Conservation (phyloP, 2,113 vertebrate genomes). For the Microtus montanus region DNA sequence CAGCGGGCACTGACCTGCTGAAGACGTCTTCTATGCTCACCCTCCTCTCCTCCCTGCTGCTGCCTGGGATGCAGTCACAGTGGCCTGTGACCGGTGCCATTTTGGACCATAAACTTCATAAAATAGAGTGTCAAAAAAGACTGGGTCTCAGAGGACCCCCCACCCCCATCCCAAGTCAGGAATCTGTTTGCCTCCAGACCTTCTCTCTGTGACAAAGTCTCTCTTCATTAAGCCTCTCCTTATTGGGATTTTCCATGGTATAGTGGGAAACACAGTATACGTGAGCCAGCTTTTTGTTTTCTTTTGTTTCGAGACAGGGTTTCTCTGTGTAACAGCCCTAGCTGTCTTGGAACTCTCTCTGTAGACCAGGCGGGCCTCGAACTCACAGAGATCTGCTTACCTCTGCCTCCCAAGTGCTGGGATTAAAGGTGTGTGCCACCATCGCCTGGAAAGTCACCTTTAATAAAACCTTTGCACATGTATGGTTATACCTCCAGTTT, state of each 20-base stretch:
- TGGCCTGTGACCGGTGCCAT: background rate
- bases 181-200: background rate
- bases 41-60: background rate
- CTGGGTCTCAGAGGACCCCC: background rate
- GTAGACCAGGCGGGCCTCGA: no score
- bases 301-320: no score
- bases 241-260: background rate
- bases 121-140: background rate
- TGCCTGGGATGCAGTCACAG: background rate
- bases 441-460: background rate
- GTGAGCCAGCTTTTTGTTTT: no score
- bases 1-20: background rate
- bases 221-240: background rate
- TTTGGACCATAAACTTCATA: background rate
- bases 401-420: no score
- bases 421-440: no score
- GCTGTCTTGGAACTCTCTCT: no score
- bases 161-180: background rate
- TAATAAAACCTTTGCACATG: background rate
- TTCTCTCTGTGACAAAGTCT: background rate
- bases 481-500: background rate
- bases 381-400: no score
- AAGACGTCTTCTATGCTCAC: background rate
- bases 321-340: no score
- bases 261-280: no score